Conservation (phyloP, 2,113 vertebrate species). For the Bombycilla garrulus region DNA sequence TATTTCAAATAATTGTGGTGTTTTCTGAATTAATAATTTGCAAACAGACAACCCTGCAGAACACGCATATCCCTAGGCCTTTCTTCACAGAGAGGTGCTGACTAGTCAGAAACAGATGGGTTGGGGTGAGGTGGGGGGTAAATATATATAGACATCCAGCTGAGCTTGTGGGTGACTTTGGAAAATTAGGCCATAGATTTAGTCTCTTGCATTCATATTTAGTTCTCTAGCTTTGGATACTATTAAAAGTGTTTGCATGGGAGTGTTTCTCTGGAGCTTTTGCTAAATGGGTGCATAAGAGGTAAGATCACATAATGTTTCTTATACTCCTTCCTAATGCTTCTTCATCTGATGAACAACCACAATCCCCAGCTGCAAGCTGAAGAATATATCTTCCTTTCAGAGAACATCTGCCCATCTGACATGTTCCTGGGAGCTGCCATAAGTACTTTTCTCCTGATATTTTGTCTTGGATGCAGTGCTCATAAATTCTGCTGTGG, state of each 20-base stretch:
- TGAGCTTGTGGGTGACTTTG: neutral
- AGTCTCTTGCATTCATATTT: neutral
- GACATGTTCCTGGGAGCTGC: slow-evolving; percentile 2
- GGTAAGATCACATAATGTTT: neutral
- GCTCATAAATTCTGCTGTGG: neutral
- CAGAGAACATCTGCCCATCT: neutral
- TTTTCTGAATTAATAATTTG: neutral
- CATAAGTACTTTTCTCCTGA: neutral
- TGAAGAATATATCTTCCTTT: neutral
- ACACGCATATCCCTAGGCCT: neutral
- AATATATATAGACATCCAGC: slow-evolving; percentile 4
- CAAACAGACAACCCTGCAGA: neutral
- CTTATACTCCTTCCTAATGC: neutral
- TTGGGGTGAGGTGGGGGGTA: neutral
- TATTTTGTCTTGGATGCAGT: neutral
- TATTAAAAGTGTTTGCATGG: neutral
- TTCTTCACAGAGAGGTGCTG: neutral
- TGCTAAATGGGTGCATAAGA: neutral
- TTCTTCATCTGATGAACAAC: neutral
- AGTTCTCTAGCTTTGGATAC: neutral
- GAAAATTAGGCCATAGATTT: neutral
- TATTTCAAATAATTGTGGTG: neutral
- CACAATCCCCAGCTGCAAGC: neutral
- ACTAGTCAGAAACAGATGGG: slow-evolving; percentile 22
- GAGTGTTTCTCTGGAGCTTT: neutral